Base-by-base conservation (phyloP, 2,797 vertebrate genomes). In the Chaetodon trifasciatus region DNA sequence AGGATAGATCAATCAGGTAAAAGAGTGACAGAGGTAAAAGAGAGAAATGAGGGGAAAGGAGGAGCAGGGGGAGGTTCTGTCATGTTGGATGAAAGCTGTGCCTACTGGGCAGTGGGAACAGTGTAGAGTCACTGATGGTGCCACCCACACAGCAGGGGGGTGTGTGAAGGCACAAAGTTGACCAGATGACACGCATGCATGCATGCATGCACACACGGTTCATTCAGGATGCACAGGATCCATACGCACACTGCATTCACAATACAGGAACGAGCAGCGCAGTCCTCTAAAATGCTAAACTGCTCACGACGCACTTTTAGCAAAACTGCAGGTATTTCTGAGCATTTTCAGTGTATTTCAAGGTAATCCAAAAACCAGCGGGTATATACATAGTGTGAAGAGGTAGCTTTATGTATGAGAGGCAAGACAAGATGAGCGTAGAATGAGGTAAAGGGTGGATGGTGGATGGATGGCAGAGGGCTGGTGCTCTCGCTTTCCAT, bases 81-180 rank as follows among this genome's bases (percentile, higher is more conserved):
- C 90, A 93, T 91, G 89, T 85, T 78, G 78, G 90, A 93, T 89
- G 72, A 94, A 92, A 91, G 91, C 90, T 87, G 86, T 88, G 90
- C 90, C 92, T 88, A 88, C 89, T 90, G 90, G 91, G 83, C 91
- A 88, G 85, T 61, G 84, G 86, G 88, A 83, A 90, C 74, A 32
- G 77, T 68, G 72, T 76, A 64, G 66, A 82, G 77, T 82, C 86
- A 86, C 87, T 86, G 88, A 88, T 91, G 88, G 87, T 88, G 86
- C 87, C 89, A 84, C 87, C 77, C 78, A 85, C 82, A 86, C 91
- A 91, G 89, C 89, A 81, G 90, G 91, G 74, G 78, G 42, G 42
- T 3, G 76, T 76, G 79, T 85, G 79, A 90, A 85, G 75, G 73
- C 90, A 87, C 80, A 86, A 88, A 89, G 85, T 87, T 90, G 78